Evolutionary conservation across 2,113 vertebrate genomes (phyloP), one percentile per base, ranked within the genome.

Genomic region (Hippopotamus amphibius): DNA sequence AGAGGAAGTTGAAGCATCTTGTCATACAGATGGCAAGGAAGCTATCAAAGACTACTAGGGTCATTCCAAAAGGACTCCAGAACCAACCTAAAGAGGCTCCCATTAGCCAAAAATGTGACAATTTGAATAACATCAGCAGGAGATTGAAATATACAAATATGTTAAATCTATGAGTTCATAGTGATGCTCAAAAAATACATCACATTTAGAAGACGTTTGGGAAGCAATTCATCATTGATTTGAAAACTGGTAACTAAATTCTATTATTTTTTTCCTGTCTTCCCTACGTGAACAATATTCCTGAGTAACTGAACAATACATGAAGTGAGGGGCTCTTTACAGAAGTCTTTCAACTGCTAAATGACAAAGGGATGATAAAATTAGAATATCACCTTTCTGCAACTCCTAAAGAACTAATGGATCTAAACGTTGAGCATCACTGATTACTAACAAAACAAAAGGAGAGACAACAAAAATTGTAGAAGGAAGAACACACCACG

Each of bases 171-270:
- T 83, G 76, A 57, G 8, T 63, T 50, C 26, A 30, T 79, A 83
- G 37, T 65, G 21, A 66, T 96, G 63, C 53, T 71, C 28, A 65
- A 65, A 74, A 82, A 48, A 55, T 55, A 48, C 24, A 15, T 37
- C 63, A 79, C 24, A 22, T 91, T 83, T 63, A 55, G 43, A 95
- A 82, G 71, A 69, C 61, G 12, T 77, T 6, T 71, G 24, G 28
- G 55, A 93, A 86, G 1, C 16, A 83, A 21, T 89, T 90, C 6
- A 65, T 81, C 61, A 57, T 30, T 88, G 66, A 83, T 14, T 33
- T n/a, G 48, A 83, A 95, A 97, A 71, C 33, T 46, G 41, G 41
- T 48, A 77, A 68, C 61, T 26, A 76, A 93, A 55, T 87, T 48
- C 33, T 63, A 61, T 28, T 59, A 33, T 66, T 71, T 74, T 74